Conservation (phyloP, 1,140 invertebrate genomes). For the Saccostrea echinata region DNA sequence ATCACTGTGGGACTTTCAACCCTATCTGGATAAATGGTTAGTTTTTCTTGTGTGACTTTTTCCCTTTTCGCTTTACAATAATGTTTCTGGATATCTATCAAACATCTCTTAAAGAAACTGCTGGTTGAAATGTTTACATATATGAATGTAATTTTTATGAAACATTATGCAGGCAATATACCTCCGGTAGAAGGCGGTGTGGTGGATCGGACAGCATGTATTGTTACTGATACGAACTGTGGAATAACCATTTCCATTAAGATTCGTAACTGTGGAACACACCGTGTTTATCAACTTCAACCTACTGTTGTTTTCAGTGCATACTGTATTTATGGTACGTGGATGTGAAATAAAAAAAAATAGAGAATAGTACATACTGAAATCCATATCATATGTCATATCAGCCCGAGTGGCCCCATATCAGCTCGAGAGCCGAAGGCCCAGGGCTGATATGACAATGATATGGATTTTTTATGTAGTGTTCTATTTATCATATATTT, state of each 20-base stretch:
- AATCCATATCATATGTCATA: no score
- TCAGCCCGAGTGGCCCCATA: no score
- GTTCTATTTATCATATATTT: no score
- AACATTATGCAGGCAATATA: not conserved
- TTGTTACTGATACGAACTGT: not conserved
- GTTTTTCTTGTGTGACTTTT: not conserved
- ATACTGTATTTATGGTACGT: constrained; percentile 4
- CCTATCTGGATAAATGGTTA: constrained; percentile 10
- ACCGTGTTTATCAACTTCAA: constrained; percentile 8
- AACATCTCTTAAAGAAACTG: no score
- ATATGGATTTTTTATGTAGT: no score
- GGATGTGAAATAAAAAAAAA: no score
- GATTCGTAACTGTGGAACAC: not conserved
- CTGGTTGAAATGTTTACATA: no score
- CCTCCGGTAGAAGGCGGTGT: not conserved
- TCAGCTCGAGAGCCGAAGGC: no score
- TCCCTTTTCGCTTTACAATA: no score
- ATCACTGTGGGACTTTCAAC: constrained; percentile 1
- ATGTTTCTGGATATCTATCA: no score
- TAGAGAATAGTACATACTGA: not conserved
- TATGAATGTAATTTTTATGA: not conserved
- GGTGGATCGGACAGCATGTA: not conserved
- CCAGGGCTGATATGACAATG: no score
- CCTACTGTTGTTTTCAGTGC: not conserved
- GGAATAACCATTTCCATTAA: not conserved